These are phyloP conservation scores for Drosophila sucinea DNA, from an alignment of 1,140 invertebrate genomes.

Conservation along the genomic window DNA sequence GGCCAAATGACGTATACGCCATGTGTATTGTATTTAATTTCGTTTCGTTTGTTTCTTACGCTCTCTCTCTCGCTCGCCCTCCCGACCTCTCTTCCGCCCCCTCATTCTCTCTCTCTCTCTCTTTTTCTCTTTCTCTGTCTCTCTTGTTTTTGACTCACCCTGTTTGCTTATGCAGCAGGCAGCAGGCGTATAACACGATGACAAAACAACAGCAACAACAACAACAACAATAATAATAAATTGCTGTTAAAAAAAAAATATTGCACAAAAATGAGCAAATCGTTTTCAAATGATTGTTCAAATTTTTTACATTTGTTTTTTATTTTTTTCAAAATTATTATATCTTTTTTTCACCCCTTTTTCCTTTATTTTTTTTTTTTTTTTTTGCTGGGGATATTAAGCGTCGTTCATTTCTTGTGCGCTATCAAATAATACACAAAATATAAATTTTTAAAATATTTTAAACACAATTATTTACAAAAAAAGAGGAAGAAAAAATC, in stretches of 20 bases:
- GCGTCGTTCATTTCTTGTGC: conserved; percentile 63
- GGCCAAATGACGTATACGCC: conserved; percentile 48
- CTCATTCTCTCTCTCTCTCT: background rate
- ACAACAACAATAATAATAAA: conserved; percentile 31
- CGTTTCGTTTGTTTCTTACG: conserved; percentile 17
- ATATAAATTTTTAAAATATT: conserved; percentile 3
- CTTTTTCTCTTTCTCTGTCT: conserved; percentile 15
- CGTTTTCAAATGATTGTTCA: conserved; percentile 19
- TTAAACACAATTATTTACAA: conserved; percentile 49
- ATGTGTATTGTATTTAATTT: conserved; percentile 26
- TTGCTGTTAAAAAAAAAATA: conserved; percentile 46
- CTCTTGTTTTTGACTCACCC: conserved; percentile 62
- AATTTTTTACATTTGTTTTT: conserved; percentile 10
- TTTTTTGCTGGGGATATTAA: conserved; percentile 8
- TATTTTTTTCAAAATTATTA: background rate
- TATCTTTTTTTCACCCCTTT: conserved; percentile 9
- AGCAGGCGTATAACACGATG: conserved; percentile 40
- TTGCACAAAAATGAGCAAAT: conserved; percentile 25
- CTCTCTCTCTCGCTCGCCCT: background rate
- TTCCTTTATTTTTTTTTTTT: conserved; percentile 16
- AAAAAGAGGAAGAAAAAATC: conserved; percentile 19
- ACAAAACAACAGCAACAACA: conserved; percentile 7
- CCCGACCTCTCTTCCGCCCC: background rate
- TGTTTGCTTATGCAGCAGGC: conserved; percentile 78
- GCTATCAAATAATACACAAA: conserved; percentile 18